Evolutionary conservation across 2,888 invertebrate genomes (phyloP).

Genomic region (Leptothorax acervorum): DNA sequence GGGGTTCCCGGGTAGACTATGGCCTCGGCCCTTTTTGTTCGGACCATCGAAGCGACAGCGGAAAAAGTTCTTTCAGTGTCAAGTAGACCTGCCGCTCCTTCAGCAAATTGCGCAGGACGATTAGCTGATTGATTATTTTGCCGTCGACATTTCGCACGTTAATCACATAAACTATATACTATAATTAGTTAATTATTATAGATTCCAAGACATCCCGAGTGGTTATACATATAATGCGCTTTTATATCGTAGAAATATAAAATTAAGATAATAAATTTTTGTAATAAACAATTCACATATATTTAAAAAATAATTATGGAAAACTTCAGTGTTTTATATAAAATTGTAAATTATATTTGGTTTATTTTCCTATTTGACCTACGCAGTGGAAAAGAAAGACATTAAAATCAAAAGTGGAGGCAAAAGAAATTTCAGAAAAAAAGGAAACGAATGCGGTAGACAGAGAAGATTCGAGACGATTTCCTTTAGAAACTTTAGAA

Average conservation of each 20-base stretch:
- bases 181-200: conserved; percentile 29
- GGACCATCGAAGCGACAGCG: conserved; percentile 73
- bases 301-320: not conserved
- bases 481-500: not conserved
- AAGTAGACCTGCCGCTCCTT: conserved; percentile 48
- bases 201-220: not conserved
- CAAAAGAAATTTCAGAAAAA: not conserved
- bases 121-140: conserved; percentile 55
- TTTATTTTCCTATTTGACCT: not conserved
- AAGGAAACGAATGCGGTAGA: not conserved
- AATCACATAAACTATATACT: not conserved
- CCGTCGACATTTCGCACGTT: conserved; percentile 37
- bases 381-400: not conserved
- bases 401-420: not conserved
- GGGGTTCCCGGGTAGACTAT: conserved; percentile 80
- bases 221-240: not conserved
- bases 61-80: conserved; percentile 66
- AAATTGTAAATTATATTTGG: not conserved
- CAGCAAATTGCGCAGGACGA: conserved; percentile 21
- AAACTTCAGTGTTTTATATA: not conserved
- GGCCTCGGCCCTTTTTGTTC: conserved; percentile 80
- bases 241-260: not conserved
- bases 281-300: not conserved
- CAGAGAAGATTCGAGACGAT: not conserved
- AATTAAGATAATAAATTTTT: conserved; percentile 2